Evolutionary conservation across 2,797 vertebrate species (phyloP), one percentile per base, ranked within the genome.

Genomic region (Characodon lateralis): DNA sequence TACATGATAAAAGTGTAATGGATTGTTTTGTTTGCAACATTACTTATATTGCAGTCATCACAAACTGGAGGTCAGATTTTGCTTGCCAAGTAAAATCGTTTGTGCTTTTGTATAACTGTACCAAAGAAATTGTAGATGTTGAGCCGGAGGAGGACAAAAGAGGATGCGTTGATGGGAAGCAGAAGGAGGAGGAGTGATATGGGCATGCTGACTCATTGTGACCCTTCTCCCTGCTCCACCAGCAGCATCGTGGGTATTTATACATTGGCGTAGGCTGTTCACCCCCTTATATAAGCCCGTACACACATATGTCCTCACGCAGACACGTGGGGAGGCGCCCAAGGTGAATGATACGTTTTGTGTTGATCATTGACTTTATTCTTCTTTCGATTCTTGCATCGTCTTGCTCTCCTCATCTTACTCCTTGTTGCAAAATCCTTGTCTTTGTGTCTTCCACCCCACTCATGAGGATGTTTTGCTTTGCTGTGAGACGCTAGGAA

Each of bases 141-240:
- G 82, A 87, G 82, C 79, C 12, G 77, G 81, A 88, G 86, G 74
- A 86, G 88, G 84, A 87, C 73, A 84, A 79, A 72, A 87, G 78
- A 83, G 78, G 83, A 88, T 83, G 85, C 87, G 85, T 85, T 88
- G 89, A 88, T 85, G 72, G 86, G 85, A 83, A 39, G 61, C 85
- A 89, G 65, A 81, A 83, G 90, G 88, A 94, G 85, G 89, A 92
- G 91, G 91, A 91, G 91, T 90, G 89, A 90, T 89, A 90, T 88
- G 93, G 92, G 89, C 91, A 91, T 89, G 88, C 90, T 93, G 92
- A 94, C 83, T 94, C 93, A 95, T 84, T 87, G 85, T 93, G 93
- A 94, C 93, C 93, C 92, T 88, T 89, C 87, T 91, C 86, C 86
- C 87, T 91, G 84, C 86, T 89, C 87, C 89, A 89, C 89, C 88